Evolutionary conservation across 2,113 vertebrate species (phyloP).

Genomic region (Gasterosteus nipponicus): DNA sequence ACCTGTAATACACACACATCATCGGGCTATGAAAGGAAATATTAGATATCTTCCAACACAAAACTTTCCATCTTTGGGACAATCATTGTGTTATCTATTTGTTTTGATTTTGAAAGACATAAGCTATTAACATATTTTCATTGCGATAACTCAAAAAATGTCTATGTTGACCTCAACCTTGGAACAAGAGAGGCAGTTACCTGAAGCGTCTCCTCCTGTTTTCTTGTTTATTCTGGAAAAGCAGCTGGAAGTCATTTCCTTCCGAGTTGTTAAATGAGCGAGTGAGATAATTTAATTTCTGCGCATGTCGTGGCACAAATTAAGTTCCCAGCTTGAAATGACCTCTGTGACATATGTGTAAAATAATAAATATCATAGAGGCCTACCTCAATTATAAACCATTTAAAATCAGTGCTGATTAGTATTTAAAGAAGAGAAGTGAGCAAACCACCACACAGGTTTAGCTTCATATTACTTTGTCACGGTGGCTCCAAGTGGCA

Average conservation of each 20-base stretch:
- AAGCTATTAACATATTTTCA: not conserved
- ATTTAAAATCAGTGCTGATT: constrained; percentile 2
- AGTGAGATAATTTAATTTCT: constrained; percentile 44
- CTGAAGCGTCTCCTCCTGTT: constrained; percentile 29
- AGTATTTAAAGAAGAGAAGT: constrained; percentile 13
- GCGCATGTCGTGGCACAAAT: constrained; percentile 4
- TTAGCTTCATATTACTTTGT: constrained; percentile 29
- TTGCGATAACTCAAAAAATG: constrained; percentile 9
- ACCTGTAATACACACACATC: constrained; percentile 40
- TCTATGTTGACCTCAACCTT: constrained; percentile 1
- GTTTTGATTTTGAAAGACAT: not conserved
- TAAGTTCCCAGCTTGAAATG: constrained; percentile 1
- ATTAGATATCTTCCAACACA: constrained; percentile 12
- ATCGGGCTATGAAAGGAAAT: constrained; percentile 26
- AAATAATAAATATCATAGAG: not conserved
- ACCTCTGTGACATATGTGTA: not conserved
- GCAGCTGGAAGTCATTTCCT: constrained; percentile 44
- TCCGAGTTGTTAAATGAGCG: constrained; percentile 24
- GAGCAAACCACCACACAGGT: constrained; percentile 5
- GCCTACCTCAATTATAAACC: not conserved
- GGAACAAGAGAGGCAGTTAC: constrained; percentile 19
- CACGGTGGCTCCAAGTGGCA: constrained; percentile 13
- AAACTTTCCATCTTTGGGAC: not conserved
- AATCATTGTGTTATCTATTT: not conserved
- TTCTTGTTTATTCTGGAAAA: constrained; percentile 38